Base-by-base conservation (phyloP, 2,797 vertebrate genomes). In the Acipenser ruthenus region DNA sequence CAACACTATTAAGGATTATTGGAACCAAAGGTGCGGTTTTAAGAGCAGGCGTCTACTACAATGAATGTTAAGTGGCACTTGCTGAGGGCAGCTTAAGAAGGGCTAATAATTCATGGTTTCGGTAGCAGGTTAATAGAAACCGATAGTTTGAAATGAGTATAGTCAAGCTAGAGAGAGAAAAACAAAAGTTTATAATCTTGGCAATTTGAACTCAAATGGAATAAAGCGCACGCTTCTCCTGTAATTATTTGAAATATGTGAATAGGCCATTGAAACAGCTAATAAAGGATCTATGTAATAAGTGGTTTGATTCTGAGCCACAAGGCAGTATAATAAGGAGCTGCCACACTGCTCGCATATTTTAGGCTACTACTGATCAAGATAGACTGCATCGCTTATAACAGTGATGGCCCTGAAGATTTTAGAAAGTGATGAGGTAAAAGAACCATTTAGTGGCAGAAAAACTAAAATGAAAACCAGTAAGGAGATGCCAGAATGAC, bases 331-430 rank as follows among this genome's bases (percentile, higher is more conserved):
- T 37, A 37, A 37, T 37, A 37, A 37, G 37, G 10, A 52, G 49
- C 58, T 52, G 18, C 37, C 11, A 37, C 37, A 37, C 37, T 37
- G 0, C 37, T 37, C 4, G 37, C 37, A 37, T 37, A 5, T 59
- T 66, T 66, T 49, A 59, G 53, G 59, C 47, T 58, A 55, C 58
- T 37, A 49, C 65, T 66, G 37, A 37, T 37, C 3, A 37, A 37
- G 37, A 37, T 5, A 37, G 37, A 37, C 50, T 61, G 59, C 50
- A 50, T 59, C 18, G 10, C 12, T 61, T 60, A 52, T 50, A 50
- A 66, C 65, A 62, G 10, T 8, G 49, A 62, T n/a, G 23, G 9
- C 66, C 47, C 59, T 49, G 59, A 50, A 51, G 49, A 67, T 67
- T 11, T 23, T 50, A 50, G 23, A 62, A 10, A 51, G 55, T 51